Evolutionary conservation across 1,140 invertebrate species (phyloP).

Genomic region (Tigriopus japonicus): DNA sequence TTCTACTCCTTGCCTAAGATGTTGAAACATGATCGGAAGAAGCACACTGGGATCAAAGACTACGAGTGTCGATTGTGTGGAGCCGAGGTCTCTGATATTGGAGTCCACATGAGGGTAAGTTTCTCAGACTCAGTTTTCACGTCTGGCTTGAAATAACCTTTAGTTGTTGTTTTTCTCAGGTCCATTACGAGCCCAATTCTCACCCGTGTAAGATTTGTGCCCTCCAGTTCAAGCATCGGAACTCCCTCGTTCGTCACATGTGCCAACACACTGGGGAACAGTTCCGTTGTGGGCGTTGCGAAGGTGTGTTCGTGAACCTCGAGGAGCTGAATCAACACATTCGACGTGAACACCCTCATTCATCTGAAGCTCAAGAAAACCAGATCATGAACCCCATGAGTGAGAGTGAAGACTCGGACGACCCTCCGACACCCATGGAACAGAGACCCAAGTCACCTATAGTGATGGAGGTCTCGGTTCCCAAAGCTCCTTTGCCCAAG

Average conservation of each 20-base stretch:
- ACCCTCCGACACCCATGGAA: no score
- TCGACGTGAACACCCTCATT: background rate
- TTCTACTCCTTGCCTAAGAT: slow-evolving; percentile 11
- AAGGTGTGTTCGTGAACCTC: slow-evolving; percentile 44
- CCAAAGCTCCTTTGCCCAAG: no score
- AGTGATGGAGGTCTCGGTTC: no score
- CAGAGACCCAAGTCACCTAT: no score
- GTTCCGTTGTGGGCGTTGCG: slow-evolving; percentile 46
- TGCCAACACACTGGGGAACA: slow-evolving; percentile 51
- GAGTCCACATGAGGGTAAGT: slow-evolving; percentile 10
- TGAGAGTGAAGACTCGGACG: no score
- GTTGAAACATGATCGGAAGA: slow-evolving; percentile 11
- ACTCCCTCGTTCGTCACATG: slow-evolving; percentile 54
- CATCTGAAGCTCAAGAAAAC: background rate
- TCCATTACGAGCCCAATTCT: background rate
- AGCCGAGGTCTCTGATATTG: slow-evolving; percentile 6
- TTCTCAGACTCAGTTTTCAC: background rate
- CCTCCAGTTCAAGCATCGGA: slow-evolving; percentile 35
- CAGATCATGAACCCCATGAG: no score
- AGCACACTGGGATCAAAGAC: slow-evolving; percentile 6
- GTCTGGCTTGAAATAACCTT: background rate
- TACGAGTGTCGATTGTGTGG: slow-evolving; percentile 8
- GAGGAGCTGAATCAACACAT: slow-evolving; percentile 20
- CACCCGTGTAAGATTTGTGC: background rate
- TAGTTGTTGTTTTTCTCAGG: background rate